Evolutionary conservation across 35 echinoderm and acorn worm genomes (phyloP).

Genomic region (Holothuria glaberrima): DNA sequence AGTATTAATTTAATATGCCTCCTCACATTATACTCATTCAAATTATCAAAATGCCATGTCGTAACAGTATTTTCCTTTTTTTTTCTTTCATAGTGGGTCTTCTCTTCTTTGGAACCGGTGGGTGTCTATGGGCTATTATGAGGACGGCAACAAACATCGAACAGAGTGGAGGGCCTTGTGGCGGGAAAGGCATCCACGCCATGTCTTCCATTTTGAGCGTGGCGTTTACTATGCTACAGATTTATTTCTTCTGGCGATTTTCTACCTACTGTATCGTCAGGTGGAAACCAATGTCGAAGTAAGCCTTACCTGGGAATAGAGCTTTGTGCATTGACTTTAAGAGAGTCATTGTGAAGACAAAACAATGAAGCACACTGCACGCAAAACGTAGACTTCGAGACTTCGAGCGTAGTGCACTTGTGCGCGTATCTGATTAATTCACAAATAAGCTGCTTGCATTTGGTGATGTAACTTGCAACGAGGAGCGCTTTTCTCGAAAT

Average conservation of each 20-base stretch:
- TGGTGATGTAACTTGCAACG: too few relatives aligned
- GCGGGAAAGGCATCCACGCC: conserved; percentile 74
- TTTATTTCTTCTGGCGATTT: conserved; percentile 96
- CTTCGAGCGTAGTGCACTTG: too few relatives aligned
- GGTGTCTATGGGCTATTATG: conserved; percentile 87
- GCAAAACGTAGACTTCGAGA: too few relatives aligned
- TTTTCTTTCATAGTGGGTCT: conserved; percentile 73
- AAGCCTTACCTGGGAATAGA: conserved; percentile 37
- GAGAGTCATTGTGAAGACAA: too few relatives aligned
- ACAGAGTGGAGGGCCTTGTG: conserved; percentile 76
- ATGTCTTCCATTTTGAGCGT: conserved; percentile 87
- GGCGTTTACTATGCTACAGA: conserved; percentile 95
- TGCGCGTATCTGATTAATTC: too few relatives aligned
- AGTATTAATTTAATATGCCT: too few relatives aligned
- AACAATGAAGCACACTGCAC: too few relatives aligned
- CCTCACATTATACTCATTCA: not conserved
- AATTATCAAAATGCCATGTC: not conserved
- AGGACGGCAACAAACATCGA: conserved; percentile 88
- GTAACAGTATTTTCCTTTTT: not conserved
- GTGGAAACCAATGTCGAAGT: conserved; percentile 89
- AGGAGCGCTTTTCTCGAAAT: too few relatives aligned
- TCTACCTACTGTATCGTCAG: conserved; percentile 79
- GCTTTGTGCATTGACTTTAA: too few relatives aligned
- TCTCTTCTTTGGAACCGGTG: conserved; percentile 87
- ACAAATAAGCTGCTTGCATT: too few relatives aligned